These are phyloP conservation scores for Pelodiscus sinensis DNA, from an alignment of 2,113 vertebrate genomes.

Conservation along the genomic window DNA sequence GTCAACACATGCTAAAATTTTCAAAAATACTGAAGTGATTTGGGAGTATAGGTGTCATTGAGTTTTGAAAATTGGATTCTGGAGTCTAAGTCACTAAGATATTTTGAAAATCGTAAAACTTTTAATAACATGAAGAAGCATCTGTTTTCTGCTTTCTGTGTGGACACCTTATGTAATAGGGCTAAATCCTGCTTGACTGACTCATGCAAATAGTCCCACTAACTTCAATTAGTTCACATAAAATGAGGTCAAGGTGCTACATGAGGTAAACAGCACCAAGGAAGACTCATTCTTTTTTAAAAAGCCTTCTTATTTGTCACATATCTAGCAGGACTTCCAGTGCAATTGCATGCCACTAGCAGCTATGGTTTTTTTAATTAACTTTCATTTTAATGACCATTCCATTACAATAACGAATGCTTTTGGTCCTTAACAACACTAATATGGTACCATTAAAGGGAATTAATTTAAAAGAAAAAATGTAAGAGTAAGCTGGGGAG, in stretches of 20 bases:
- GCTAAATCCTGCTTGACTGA: constrained; percentile 34
- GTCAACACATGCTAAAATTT: background rate
- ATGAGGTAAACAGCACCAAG: background rate
- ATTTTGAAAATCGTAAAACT: constrained; percentile 46
- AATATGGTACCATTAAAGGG: background rate
- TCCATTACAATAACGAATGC: background rate
- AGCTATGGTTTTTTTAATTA: constrained; percentile 13
- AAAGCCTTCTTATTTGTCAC: background rate
- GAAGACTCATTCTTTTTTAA: background rate
- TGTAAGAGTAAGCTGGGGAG: constrained; percentile 2
- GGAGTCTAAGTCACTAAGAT: constrained; percentile 5
- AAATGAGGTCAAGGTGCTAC: constrained; percentile 40
- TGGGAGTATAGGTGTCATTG: constrained; percentile 40
- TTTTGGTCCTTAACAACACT: constrained; percentile 11
- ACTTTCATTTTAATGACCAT: constrained; percentile 13
- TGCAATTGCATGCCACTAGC: background rate
- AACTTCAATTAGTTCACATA: constrained; percentile 39
- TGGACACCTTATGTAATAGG: constrained; percentile 15
- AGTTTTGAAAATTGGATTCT: background rate
- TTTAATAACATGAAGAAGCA: constrained; percentile 32
- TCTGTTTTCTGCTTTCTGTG: constrained; percentile 8
- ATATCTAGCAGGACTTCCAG: background rate
- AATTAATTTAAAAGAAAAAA: constrained; percentile 14
- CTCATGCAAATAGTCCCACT: constrained; percentile 27
- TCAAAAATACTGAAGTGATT: background rate